A percentile compares a stretch with the other conserved stretches of the same genome.
Conservation (phyloP, 2,113 vertebrate species). For the Spilogale gracilis region DNA sequence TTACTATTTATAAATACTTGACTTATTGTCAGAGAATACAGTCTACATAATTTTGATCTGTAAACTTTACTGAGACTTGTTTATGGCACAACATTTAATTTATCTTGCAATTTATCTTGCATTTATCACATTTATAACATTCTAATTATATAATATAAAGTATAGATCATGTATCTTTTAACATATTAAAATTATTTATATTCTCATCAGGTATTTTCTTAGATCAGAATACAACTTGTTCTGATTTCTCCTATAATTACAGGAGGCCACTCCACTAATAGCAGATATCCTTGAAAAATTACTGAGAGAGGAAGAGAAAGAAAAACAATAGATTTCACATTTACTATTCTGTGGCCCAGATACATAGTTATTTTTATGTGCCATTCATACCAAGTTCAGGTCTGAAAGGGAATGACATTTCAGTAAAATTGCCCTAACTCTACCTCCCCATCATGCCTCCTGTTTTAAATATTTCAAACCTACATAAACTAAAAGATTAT, state of each 20-base stretch:
- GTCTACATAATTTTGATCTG: not conserved
- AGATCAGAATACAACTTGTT: not conserved
- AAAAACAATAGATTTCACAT: constrained; percentile 12
- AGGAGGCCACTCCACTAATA: not conserved
- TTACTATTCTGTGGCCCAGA: not conserved
- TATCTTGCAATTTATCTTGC: not conserved
- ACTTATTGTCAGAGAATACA: not conserved
- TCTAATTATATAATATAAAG: not conserved
- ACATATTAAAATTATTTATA: constrained; percentile 37
- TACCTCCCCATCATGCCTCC: not conserved
- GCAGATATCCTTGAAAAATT: not conserved
- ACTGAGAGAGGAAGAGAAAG: not conserved
- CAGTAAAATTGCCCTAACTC: not conserved
- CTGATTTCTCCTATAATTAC: not conserved
- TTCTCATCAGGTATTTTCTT: constrained; percentile 35
- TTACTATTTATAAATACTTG: not conserved
- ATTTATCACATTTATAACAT: not conserved
- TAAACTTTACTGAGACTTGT: not conserved
- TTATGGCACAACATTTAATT: not conserved
- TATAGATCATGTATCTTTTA: not conserved
- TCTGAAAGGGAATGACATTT: not conserved
- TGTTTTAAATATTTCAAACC: not conserved
- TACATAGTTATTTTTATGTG: not conserved
- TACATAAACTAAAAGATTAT: constrained; percentile 11
- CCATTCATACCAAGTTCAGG: not conserved